Evolutionary conservation across 2,888 invertebrate species (phyloP).

Genomic region (Chrysolina haemoptera): DNA sequence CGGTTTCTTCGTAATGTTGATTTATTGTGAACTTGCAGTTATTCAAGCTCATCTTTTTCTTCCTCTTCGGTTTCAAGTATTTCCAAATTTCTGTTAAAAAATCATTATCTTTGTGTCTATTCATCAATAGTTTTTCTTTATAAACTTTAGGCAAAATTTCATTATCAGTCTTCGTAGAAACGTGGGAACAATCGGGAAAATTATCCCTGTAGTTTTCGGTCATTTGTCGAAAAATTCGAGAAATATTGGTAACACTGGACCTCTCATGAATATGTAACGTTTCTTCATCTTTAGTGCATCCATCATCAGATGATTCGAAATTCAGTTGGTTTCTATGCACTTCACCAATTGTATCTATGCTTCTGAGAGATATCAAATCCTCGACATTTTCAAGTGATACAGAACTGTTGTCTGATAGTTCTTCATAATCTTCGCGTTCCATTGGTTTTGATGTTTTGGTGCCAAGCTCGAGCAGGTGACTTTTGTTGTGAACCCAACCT

Average conservation of each 20-base stretch:
- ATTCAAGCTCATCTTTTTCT: constrained; percentile 47
- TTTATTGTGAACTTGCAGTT: constrained; percentile 61
- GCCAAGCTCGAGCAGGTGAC: constrained; percentile 63
- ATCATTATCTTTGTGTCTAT: constrained; percentile 46
- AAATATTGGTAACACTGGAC: constrained; percentile 47
- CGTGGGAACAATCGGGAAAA: constrained; percentile 59
- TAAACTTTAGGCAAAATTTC: constrained; percentile 60
- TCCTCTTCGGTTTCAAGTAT: constrained; percentile 54
- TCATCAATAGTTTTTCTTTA: constrained; percentile 59
- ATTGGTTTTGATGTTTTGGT: constrained; percentile 29
- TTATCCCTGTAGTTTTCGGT: constrained; percentile 65
- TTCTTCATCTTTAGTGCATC: constrained; percentile 23
- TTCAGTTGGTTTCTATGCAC: constrained; percentile 35
- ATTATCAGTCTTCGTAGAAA: constrained; percentile 43
- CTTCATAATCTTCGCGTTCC: constrained; percentile 48
- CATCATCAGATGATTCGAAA: constrained; percentile 30
- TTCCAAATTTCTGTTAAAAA: constrained; percentile 55
- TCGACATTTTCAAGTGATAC: constrained; percentile 64
- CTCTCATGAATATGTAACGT: constrained; percentile 13
- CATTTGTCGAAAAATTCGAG: constrained; percentile 59
- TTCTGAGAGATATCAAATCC: constrained; percentile 62
- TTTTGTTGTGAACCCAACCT: constrained; percentile 68
- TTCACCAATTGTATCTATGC: constrained; percentile 36
- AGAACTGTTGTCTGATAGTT: constrained; percentile 57
- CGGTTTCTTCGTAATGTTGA: constrained; percentile 53